Conservation (phyloP, 1,140 invertebrate genomes). For the Meloidogyne hapla region DNA sequence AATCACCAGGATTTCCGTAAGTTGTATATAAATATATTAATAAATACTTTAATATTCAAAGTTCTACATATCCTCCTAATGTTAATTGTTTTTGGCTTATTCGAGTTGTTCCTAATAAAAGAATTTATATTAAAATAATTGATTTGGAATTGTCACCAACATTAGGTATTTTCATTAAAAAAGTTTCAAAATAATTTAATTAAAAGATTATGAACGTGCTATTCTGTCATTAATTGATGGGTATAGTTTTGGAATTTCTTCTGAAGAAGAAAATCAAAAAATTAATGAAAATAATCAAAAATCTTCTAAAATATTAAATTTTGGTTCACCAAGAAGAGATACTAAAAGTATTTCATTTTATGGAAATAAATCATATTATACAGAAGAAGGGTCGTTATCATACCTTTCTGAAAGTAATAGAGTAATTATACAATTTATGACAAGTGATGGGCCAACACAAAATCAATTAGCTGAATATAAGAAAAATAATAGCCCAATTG, state of each 20-base stretch:
- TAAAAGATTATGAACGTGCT: conserved; percentile 20
- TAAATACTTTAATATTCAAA: conserved; percentile 30
- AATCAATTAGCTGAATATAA: conserved; percentile 35
- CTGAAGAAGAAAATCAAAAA: not conserved
- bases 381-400: conserved; percentile 52
- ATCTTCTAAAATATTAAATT: not conserved
- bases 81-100: conserved; percentile 49
- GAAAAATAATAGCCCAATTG: conserved; percentile 36
- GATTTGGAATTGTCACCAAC: conserved; percentile 46
- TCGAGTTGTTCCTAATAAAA: conserved; percentile 34
- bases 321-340: conserved; percentile 23
- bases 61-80: conserved; percentile 45
- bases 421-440: conserved; percentile 50
- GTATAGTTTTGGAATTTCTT: not conserved
- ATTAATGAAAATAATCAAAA: not conserved
- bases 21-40: conserved; percentile 21
- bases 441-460: conserved; percentile 43
- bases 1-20: conserved; percentile 25
- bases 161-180: conserved; percentile 42
- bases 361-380: conserved; percentile 46
- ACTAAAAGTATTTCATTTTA: conserved; percentile 33
- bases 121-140: conserved; percentile 46
- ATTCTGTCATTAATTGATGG: not conserved
- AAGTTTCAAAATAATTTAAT: too few relatives aligned
- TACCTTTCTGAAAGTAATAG: conserved; percentile 48